Percentiles rank a stretch among this genome's conserved stretches.
Evolutionary conservation across 2,113 vertebrate genomes (phyloP).

Genomic region (Cheilinus undulatus): DNA sequence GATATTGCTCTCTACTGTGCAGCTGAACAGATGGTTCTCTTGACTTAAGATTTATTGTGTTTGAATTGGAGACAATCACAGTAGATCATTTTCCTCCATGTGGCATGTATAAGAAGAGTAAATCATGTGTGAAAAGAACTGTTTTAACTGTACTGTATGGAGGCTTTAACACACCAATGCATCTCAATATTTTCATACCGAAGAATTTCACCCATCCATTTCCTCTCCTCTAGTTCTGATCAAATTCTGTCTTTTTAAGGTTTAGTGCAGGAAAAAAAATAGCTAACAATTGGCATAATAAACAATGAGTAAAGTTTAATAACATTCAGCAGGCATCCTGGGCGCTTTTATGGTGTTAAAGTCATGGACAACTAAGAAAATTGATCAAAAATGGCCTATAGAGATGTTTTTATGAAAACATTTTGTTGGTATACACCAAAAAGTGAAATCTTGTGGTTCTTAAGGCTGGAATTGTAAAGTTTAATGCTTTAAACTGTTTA

Average conservation of each 20-base stretch:
- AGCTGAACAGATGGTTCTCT: constrained; percentile 32
- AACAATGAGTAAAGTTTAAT: neutral
- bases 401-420: no score
- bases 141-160: neutral
- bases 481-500: no score
- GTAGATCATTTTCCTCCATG: neutral
- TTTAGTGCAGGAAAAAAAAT: neutral
- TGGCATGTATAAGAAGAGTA: neutral
- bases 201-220: neutral
- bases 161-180: no score
- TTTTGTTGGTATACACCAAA: no score
- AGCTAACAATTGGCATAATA: neutral
- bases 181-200: neutral
- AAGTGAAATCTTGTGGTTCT: no score
- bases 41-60: constrained; percentile 25
- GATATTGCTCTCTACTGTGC: neutral
- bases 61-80: constrained; percentile 5
- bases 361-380: no score
- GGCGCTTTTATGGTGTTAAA: no score
- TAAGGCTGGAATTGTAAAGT: no score
- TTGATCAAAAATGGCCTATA: no score
- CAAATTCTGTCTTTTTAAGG: neutral
- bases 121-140: neutral
- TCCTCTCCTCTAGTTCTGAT: neutral
- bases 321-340: neutral